Conservation (phyloP, 2,888 invertebrate species). For the Xestia sexstrigata region DNA sequence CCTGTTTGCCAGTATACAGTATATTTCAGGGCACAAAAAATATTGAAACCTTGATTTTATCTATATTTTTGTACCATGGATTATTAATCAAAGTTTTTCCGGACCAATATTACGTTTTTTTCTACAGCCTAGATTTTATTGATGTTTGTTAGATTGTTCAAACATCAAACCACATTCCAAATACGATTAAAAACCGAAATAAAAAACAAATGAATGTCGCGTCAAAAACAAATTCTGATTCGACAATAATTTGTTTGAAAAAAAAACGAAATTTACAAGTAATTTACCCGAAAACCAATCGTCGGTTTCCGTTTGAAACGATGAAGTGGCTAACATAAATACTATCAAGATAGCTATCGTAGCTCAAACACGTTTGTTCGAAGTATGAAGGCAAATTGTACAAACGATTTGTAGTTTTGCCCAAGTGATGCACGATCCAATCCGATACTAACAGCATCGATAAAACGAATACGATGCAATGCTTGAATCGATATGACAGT, state of each 20-base stretch:
- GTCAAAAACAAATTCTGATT: background rate
- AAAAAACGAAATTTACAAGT: background rate
- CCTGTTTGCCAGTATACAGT: background rate
- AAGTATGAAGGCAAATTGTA: constrained; percentile 30
- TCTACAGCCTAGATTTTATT: background rate
- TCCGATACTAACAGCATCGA: background rate
- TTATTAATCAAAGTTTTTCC: background rate
- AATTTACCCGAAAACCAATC: constrained; percentile 43
- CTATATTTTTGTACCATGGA: background rate
- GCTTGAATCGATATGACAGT: background rate
- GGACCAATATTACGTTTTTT: background rate
- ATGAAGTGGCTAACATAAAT: constrained; percentile 58
- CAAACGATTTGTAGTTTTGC: constrained; percentile 29
- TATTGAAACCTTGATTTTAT: background rate
- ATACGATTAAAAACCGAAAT: background rate
- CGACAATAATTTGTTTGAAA: background rate
- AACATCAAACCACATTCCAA: background rate
- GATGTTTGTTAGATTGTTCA: background rate
- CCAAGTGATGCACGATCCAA: background rate
- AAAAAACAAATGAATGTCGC: background rate
- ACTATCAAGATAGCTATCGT: constrained; percentile 63
- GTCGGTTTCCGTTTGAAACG: constrained; percentile 41
- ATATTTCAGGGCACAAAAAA: background rate
- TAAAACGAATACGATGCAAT: background rate
- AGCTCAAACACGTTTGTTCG: constrained; percentile 50